These are phyloP conservation scores for Epiblema foenella DNA, from an alignment of 2,888 invertebrate genomes.

Conservation along the genomic window DNA sequence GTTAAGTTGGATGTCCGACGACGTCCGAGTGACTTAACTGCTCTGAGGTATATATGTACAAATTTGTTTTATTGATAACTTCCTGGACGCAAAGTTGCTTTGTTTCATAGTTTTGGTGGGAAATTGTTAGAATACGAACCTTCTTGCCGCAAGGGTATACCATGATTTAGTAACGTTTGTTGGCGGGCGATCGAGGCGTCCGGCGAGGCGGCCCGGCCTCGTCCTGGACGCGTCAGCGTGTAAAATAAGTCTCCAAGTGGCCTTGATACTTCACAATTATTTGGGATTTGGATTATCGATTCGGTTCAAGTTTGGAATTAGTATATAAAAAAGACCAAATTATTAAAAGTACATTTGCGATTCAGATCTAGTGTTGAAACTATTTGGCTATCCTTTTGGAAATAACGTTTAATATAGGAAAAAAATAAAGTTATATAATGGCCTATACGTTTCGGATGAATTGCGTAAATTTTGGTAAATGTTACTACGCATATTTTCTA, in stretches of 20 bases:
- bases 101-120: slow-evolving; percentile 76
- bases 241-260: slow-evolving; percentile 83
- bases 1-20: slow-evolving; percentile 26
- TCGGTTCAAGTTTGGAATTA: slow-evolving; percentile 82
- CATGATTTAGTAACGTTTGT: slow-evolving; percentile 72
- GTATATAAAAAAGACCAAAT: slow-evolving; percentile 82
- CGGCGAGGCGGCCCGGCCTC: slow-evolving; percentile 56
- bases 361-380: slow-evolving; percentile 80
- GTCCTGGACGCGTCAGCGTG: slow-evolving; percentile 74
- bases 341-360: slow-evolving; percentile 76
- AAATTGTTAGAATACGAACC: slow-evolving; percentile 68
- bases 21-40: slow-evolving; percentile 28
- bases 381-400: slow-evolving; percentile 84
- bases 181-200: slow-evolving; percentile 75
- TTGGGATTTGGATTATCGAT: slow-evolving; percentile 80
- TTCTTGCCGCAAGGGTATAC: slow-evolving; percentile 83
- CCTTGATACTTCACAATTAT: slow-evolving; percentile 83
- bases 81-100: slow-evolving; percentile 66
- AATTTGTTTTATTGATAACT: slow-evolving; percentile 76
- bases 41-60: slow-evolving; percentile 74
- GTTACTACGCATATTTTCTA: slow-evolving; percentile 85
- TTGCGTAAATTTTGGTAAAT: slow-evolving; percentile 84
- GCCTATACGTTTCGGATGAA: slow-evolving; percentile 83
- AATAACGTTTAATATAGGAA: slow-evolving; percentile 77
- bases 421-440: slow-evolving; percentile 75